Conservation (phyloP, 1,140 invertebrate genomes). For the Schlechtendalia chinensis region DNA sequence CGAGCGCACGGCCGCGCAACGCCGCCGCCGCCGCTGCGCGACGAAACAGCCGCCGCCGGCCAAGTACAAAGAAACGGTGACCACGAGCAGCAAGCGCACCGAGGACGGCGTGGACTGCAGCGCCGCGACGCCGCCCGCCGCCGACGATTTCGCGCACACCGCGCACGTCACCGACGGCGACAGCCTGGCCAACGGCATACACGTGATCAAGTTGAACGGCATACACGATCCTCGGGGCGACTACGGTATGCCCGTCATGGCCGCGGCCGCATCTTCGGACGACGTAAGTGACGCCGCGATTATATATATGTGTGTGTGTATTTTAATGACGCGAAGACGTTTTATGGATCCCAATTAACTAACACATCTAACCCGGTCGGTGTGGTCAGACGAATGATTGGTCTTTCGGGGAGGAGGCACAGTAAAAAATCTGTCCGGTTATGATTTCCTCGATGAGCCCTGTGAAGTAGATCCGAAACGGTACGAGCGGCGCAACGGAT, state of each 20-base stretch:
- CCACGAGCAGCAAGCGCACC: slow-evolving; percentile 40
- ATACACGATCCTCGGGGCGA: slow-evolving; percentile 41
- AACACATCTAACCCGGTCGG: too few species aligned
- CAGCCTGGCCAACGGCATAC: slow-evolving; percentile 39
- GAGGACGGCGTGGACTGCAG: slow-evolving; percentile 33
- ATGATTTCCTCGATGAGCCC: too few species aligned
- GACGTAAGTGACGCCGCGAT: not conserved
- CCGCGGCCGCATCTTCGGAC: not conserved
- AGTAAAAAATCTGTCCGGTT: too few species aligned
- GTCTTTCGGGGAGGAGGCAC: too few species aligned
- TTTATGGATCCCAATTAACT: too few species aligned
- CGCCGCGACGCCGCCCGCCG: not conserved
- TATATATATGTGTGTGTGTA: not conserved
- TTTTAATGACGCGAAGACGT: too few species aligned
- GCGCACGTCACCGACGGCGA: slow-evolving; percentile 34
- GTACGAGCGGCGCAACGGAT: too few species aligned
- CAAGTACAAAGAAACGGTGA: slow-evolving; percentile 42
- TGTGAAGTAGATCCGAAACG: too few species aligned
- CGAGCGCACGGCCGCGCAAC: not conserved
- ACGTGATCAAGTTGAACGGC: slow-evolving; percentile 39
- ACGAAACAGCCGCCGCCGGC: too few species aligned
- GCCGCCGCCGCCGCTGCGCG: not conserved
- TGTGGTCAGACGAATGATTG: too few species aligned
- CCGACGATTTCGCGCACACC: slow-evolving; percentile 21
- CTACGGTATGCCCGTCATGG: slow-evolving; percentile 24